Evolutionary conservation across 2,888 invertebrate species (phyloP).

Genomic region (Euphydryas editha): DNA sequence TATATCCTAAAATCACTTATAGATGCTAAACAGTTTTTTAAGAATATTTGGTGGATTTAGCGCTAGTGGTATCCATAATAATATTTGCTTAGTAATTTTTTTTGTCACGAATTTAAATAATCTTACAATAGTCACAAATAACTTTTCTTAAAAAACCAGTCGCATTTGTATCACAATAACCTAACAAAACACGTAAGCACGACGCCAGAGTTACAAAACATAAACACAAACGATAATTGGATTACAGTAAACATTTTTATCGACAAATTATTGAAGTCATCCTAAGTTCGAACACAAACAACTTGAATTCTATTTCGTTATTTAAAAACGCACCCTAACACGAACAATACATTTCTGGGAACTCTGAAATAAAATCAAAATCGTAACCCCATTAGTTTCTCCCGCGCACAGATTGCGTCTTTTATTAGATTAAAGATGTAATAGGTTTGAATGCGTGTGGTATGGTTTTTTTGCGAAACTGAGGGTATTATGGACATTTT

Average conservation of each 20-base stretch:
- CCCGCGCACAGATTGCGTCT: conserved; percentile 66
- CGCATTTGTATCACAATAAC: background rate
- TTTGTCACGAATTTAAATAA: background rate
- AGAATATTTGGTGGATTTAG: background rate
- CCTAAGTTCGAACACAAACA: conserved; percentile 37
- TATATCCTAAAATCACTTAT: too few relatives aligned
- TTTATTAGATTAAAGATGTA: conserved; percentile 71
- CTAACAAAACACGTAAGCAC: background rate
- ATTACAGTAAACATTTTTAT: conserved; percentile 36
- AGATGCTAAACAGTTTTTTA: too few relatives aligned
- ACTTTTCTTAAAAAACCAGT: background rate
- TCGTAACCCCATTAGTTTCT: conserved; percentile 61
- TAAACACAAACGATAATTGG: conserved; percentile 35
- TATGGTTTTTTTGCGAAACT: conserved; percentile 69
- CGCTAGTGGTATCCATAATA: background rate
- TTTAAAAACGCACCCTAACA: conserved; percentile 39
- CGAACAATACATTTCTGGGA: conserved; percentile 49
- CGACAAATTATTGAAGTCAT: conserved; percentile 20
- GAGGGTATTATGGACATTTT: conserved; percentile 66
- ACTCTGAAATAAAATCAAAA: conserved; percentile 51
- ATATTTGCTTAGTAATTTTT: background rate
- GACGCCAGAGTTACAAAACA: background rate
- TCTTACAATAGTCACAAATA: background rate
- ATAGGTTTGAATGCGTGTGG: conserved; percentile 75
- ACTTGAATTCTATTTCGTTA: conserved; percentile 35